Percentiles rank a stretch among this genome's conserved stretches.
Conservation (phyloP, 2,113 vertebrate species). For the Heterochromis multidens region DNA sequence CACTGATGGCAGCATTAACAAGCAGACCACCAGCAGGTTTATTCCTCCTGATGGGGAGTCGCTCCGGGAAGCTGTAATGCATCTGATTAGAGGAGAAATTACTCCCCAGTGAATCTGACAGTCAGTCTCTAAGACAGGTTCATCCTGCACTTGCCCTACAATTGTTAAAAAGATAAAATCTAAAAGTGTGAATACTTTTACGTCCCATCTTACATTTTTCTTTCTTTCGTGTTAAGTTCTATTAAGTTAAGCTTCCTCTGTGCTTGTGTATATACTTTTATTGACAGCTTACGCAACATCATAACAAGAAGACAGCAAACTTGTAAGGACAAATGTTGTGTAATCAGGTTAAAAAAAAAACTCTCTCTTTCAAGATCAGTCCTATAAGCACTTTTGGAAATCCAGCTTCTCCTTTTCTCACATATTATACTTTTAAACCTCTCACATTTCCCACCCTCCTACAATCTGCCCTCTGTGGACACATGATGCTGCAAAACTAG, state of each 20-base stretch:
- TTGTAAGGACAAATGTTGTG: background rate
- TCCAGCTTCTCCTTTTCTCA: background rate
- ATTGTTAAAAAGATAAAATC: background rate
- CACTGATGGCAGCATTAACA: background rate
- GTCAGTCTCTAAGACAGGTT: background rate
- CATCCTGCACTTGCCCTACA: background rate
- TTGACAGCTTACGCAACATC: background rate
- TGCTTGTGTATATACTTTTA: background rate
- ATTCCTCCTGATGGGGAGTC: background rate
- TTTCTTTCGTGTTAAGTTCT: background rate
- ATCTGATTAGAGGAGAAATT: constrained; percentile 27
- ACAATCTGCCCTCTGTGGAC: background rate
- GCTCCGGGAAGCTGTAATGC: background rate
- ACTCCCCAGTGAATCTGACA: constrained; percentile 6
- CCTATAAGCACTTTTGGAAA: background rate
- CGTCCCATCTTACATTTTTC: background rate
- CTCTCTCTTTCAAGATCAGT: background rate
- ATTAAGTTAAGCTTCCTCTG: background rate
- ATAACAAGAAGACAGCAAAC: background rate
- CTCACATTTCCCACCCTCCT: background rate
- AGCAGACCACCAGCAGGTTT: constrained; percentile 18
- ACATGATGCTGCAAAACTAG: background rate
- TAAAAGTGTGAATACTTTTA: background rate
- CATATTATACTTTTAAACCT: background rate
- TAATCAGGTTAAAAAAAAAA: background rate